Percentiles rank a stretch among this genome's conserved stretches.
Conservation (phyloP, 2,113 vertebrate genomes). For the Cercocebus atys region DNA sequence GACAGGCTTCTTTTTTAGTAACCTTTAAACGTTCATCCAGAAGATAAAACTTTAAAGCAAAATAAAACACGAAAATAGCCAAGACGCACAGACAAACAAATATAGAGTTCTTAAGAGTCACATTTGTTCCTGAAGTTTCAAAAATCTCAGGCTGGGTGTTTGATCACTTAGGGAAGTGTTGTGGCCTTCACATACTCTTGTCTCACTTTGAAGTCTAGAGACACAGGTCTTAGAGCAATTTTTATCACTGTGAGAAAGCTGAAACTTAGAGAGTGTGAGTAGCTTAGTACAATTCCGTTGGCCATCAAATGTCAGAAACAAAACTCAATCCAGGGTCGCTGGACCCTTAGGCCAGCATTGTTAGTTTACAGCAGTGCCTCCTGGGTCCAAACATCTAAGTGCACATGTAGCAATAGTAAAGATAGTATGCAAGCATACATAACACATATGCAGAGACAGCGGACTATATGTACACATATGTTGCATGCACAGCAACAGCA, state of each 20-base stretch:
- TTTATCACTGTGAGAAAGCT: not conserved
- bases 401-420: accelerated
- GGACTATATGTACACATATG: accelerated
- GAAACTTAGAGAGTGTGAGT: not conserved
- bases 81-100: conserved; percentile 39
- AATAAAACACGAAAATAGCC: conserved; percentile 66
- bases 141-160: not conserved
- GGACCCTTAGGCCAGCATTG: not conserved
- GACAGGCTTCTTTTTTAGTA: conserved; percentile 66
- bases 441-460: accelerated
- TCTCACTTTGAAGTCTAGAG: not conserved
- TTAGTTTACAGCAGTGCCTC: not conserved
- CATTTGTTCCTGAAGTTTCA: not conserved
- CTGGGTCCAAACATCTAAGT: not conserved
- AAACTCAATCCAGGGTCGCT: not conserved
- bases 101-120: not conserved
- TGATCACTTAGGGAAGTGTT: not conserved
- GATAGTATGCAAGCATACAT: accelerated
- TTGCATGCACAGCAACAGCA: no score
- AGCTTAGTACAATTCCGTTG: not conserved
- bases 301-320: not conserved
- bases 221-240: not conserved
- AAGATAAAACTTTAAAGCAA: conserved; percentile 64
- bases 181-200: not conserved
- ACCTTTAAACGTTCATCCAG: conserved; percentile 70